A percentile compares a stretch with the other conserved stretches of the same genome.
phyloP scores from a whole-genome alignment of 1,140 invertebrate genomes.

The Polypedilum pembai region DNA sequence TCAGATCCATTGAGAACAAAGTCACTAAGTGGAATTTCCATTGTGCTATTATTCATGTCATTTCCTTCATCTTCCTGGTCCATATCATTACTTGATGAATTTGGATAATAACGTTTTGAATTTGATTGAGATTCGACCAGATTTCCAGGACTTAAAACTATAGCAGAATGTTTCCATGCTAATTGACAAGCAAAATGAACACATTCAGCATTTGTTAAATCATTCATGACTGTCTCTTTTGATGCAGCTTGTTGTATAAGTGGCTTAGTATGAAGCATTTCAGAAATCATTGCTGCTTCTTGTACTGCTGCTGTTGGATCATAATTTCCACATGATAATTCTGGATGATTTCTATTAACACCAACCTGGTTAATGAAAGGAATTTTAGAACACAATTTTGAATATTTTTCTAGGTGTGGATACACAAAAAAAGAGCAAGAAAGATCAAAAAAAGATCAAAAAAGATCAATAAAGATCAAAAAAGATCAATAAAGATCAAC shows the following conservation, averaged over 20 bases:
- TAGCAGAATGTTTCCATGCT: slow-evolving; percentile 81
- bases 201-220: slow-evolving; percentile 81
- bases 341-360: slow-evolving; percentile 47
- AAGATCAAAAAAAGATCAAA: too few relatives aligned
- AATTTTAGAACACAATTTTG: not conserved
- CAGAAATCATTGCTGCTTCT: slow-evolving; percentile 85
- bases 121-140: slow-evolving; percentile 48
- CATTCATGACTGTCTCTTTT: slow-evolving; percentile 74
- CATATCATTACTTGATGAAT: slow-evolving; percentile 32
- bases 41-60: slow-evolving; percentile 50
- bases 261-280: slow-evolving; percentile 77
- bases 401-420: too few relatives aligned
- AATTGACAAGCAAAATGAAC: slow-evolving; percentile 89
- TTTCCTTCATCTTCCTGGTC: slow-evolving; percentile 38
- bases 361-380: slow-evolving; percentile 43
- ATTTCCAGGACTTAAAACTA: slow-evolving; percentile 75
- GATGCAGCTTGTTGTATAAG: slow-evolving; percentile 65
- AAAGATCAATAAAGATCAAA: too few relatives aligned
- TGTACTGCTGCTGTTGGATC: slow-evolving; percentile 76
- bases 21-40: slow-evolving; percentile 73
- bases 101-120: slow-evolving; percentile 41
- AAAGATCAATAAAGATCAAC: too few relatives aligned
- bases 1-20: slow-evolving; percentile 80
- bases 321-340: slow-evolving; percentile 61
- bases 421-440: too few relatives aligned